phyloP scores from a whole-genome alignment of 1,140 invertebrate species.

The Hypsibius dujardini region DNA sequence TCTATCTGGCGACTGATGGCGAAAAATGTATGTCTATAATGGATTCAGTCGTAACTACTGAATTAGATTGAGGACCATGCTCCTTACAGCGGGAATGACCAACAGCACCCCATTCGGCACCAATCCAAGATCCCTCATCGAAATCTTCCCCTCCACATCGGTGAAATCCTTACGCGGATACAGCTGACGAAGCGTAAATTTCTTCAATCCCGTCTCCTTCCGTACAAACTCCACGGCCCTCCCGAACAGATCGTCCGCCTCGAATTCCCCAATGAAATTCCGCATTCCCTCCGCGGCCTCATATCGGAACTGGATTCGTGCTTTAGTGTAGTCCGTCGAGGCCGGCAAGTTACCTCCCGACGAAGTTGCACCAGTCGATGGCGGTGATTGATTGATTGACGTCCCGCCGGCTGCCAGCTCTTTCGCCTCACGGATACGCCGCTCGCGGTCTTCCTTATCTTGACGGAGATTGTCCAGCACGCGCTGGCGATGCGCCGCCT shows the following conservation, averaged over 20 bases:
- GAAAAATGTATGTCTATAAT: not conserved
- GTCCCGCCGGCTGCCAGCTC: not conserved
- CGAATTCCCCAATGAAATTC: not conserved
- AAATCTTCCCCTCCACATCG: not conserved
- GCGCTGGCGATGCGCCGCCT: not conserved
- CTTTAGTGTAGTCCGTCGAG: not conserved
- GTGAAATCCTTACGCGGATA: slow-evolving; percentile 14
- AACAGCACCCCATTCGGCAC: not conserved
- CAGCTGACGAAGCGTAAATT: not conserved
- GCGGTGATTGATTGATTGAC: not conserved
- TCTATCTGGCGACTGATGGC: not conserved
- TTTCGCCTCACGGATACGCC: not conserved
- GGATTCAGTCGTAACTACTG: no score
- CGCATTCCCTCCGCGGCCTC: not conserved
- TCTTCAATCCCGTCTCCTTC: slow-evolving; percentile 14
- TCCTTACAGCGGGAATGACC: not conserved
- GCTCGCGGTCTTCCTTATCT: slow-evolving; percentile 1
- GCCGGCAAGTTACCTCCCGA: no score
- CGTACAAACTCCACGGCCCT: not conserved
- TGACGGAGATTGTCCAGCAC: not conserved
- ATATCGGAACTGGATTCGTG: slow-evolving; percentile 10
- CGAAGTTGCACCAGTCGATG: not conserved
- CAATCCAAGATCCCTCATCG: not conserved
- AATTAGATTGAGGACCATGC: not conserved
- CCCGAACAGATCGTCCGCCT: not conserved